Conservation (phyloP, 2,113 vertebrate species). For the Hepsetus odoe region DNA sequence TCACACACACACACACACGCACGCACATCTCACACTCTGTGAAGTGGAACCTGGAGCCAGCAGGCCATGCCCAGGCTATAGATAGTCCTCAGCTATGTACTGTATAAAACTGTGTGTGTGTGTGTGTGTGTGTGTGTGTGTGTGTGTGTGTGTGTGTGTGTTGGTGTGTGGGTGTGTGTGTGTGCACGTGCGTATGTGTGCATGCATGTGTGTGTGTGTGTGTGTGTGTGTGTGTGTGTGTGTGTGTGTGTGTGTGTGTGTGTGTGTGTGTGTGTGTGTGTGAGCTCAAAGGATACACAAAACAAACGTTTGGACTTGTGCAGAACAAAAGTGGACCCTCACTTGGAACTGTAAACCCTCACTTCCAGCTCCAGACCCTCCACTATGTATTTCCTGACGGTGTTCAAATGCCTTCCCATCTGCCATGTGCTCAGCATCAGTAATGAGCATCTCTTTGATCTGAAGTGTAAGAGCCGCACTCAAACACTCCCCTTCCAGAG, state of each 20-base stretch:
- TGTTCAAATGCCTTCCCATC: background rate
- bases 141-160: slow-evolving; percentile 40
- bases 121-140: slow-evolving; percentile 32
- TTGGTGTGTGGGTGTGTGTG: slow-evolving; percentile 33
- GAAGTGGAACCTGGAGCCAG: slow-evolving; percentile 20
- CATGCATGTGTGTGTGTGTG: slow-evolving; percentile 33
- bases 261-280: slow-evolving; percentile 34
- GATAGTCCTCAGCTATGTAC: slow-evolving; percentile 43
- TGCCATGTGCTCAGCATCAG: background rate
- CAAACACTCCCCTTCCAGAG: background rate
- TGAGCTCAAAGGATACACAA: no score
- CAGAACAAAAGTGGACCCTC: background rate
- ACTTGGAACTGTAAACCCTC: slow-evolving; percentile 16
- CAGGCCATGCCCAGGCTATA: slow-evolving; percentile 8
- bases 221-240: slow-evolving; percentile 42
- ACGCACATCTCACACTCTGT: background rate
- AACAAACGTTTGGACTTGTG: slow-evolving; percentile 11
- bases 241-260: slow-evolving; percentile 33
- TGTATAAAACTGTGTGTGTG: slow-evolving; percentile 14
- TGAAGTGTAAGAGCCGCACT: background rate
- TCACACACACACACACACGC: background rate
- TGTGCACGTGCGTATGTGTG: slow-evolving; percentile 33
- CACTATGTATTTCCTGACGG: background rate
- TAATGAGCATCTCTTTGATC: background rate
- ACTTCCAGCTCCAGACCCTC: background rate